phyloP scores from a whole-genome alignment of 2,888 invertebrate genomes.

The Catocala nupta region DNA sequence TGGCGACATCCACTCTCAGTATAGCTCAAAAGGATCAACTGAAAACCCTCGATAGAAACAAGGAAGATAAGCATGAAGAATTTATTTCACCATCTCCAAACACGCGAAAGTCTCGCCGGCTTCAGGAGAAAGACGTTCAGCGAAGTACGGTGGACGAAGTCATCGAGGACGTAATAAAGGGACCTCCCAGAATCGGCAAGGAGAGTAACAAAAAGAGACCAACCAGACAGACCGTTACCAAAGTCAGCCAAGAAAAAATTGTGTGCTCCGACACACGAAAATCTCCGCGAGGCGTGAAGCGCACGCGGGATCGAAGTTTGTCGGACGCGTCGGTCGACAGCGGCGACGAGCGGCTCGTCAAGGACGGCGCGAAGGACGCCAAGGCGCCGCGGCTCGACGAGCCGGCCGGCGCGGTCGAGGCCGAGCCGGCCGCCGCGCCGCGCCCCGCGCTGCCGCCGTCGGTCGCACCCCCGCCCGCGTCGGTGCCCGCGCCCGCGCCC shows the following conservation, averaged over 20 bases:
- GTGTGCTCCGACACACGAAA: constrained; percentile 82
- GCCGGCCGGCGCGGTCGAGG: constrained; percentile 21
- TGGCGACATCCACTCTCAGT: constrained; percentile 76
- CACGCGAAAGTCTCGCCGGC: constrained; percentile 93
- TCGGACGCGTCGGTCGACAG: constrained; percentile 90
- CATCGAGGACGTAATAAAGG: constrained; percentile 95
- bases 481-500: constrained; percentile 35
- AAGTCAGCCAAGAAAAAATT: constrained; percentile 65
- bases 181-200: constrained; percentile 76
- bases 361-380: constrained; percentile 64
- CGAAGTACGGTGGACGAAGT: constrained; percentile 94
- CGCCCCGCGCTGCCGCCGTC: constrained; percentile 33
- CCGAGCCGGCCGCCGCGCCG: constrained; percentile 24
- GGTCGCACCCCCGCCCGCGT: constrained; percentile 16
- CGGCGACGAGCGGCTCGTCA: constrained; percentile 85
- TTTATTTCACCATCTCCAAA: constrained; percentile 89
- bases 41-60: constrained; percentile 70
- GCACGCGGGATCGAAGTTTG: constrained; percentile 88
- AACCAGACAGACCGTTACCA: constrained; percentile 83
- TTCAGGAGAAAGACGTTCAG: constrained; percentile 92
- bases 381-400: constrained; percentile 69
- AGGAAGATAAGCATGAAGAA: constrained; percentile 87
- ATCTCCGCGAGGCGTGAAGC: constrained; percentile 89
- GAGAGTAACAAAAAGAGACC: constrained; percentile 84
- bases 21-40: constrained; percentile 74